Percentiles rank a stretch among this genome's conserved stretches.
Evolutionary conservation across 2,888 invertebrate species (phyloP).

Genomic region (Syrista parreyssii): DNA sequence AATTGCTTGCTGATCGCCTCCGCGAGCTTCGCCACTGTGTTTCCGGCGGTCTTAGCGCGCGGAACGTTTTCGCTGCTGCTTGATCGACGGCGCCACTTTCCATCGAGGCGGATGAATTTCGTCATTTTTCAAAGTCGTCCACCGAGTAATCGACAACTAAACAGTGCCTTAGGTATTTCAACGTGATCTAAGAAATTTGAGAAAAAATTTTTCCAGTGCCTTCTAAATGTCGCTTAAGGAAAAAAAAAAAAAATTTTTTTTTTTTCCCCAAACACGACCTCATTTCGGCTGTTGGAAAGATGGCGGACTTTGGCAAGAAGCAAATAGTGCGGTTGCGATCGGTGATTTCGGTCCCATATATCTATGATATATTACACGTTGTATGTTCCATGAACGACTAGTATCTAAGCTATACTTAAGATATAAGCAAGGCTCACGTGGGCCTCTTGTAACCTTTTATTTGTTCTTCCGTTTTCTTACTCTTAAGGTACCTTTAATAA

Average conservation of each 20-base stretch:
- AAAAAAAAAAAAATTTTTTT: slow-evolving; percentile 26
- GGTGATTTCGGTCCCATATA: slow-evolving; percentile 94
- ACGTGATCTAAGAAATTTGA: too few species aligned
- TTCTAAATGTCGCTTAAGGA: slow-evolving; percentile 11
- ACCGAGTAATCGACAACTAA: not conserved
- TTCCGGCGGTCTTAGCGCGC: slow-evolving; percentile 43
- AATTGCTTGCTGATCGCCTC: slow-evolving; percentile 61
- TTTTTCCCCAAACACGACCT: slow-evolving; percentile 7
- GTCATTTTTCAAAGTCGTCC: not conserved
- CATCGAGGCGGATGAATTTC: not conserved
- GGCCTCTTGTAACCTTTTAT: slow-evolving; percentile 34
- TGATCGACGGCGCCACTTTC: slow-evolving; percentile 32
- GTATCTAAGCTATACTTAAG: slow-evolving; percentile 16
- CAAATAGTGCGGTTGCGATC: slow-evolving; percentile 62
- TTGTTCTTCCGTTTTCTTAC: not conserved
- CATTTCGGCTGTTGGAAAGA: not conserved
- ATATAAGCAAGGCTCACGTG: slow-evolving; percentile 51
- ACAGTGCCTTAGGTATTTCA: not conserved
- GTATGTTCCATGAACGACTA: slow-evolving; percentile 95
- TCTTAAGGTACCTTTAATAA: not conserved
- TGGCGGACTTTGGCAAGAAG: not conserved
- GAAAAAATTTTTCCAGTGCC: not conserved
- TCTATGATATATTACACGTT: slow-evolving; percentile 94
- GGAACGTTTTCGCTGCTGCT: slow-evolving; percentile 59
- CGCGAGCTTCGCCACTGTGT: slow-evolving; percentile 23